Conservation (phyloP, 2,888 invertebrate species). For the Lordiphosa fenestrarum region DNA sequence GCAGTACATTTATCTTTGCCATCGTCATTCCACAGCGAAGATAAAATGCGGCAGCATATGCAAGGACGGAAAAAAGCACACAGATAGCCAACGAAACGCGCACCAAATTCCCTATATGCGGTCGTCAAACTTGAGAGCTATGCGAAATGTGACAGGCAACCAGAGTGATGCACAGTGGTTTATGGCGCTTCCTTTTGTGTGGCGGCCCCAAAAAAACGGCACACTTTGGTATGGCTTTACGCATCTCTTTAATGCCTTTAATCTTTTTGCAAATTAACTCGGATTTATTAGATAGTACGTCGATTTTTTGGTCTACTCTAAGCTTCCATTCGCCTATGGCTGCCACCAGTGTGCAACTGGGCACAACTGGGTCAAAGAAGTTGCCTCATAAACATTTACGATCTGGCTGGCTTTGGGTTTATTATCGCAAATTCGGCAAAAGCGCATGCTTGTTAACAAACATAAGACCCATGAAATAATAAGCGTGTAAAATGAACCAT, state of each 20-base stretch:
- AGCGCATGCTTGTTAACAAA: slow-evolving; percentile 36
- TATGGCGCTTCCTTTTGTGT: too few species aligned
- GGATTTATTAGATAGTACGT: too few species aligned
- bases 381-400: slow-evolving; percentile 51
- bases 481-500: slow-evolving; percentile 24
- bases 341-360: background rate
- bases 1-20: slow-evolving; percentile 44
- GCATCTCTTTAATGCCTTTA: too few species aligned
- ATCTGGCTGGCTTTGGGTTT: slow-evolving; percentile 38
- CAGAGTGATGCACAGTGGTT: too few species aligned
- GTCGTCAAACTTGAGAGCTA: slow-evolving; percentile 21
- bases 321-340: too few species aligned
- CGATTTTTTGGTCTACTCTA: too few species aligned
- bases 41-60: slow-evolving; percentile 34
- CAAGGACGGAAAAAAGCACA: background rate
- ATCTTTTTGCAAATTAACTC: too few species aligned
- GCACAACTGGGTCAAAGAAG: slow-evolving; percentile 34
- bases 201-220: too few species aligned
- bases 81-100: slow-evolving; percentile 7
- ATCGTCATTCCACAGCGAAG: slow-evolving; percentile 32
- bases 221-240: too few species aligned
- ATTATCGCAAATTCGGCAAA: slow-evolving; percentile 35
- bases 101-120: slow-evolving; percentile 22
- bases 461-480: slow-evolving; percentile 39
- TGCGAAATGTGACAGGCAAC: slow-evolving; percentile 10